Percentiles rank a stretch among this genome's conserved stretches.
Conservation (phyloP, 2,888 invertebrate species). For the Sarcophaga variegata region DNA sequence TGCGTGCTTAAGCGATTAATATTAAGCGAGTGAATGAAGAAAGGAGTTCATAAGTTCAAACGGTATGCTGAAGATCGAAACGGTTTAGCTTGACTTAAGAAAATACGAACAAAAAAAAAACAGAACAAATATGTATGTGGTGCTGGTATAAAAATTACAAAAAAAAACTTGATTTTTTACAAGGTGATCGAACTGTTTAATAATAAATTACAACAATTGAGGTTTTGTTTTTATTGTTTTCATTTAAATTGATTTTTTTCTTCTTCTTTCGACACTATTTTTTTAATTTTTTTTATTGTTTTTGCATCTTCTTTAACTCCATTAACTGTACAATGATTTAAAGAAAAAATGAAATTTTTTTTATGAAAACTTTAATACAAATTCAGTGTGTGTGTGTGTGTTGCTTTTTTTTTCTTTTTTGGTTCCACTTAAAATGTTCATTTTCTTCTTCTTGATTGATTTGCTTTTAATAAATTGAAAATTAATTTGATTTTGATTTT, state of each 20-base stretch:
- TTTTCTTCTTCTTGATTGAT: conserved; percentile 74
- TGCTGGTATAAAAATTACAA: conserved; percentile 14
- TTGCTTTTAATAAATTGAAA: conserved; percentile 66
- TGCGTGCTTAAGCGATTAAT: background rate
- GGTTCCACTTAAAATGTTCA: conserved; percentile 58
- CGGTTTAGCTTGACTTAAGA: background rate
- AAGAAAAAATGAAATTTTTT: conserved; percentile 10
- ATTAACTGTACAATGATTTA: conserved; percentile 40
- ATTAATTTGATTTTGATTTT: background rate
- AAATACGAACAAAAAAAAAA: background rate
- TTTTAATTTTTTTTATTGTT: conserved; percentile 5
- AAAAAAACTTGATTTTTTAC: background rate
- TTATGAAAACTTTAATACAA: conserved; percentile 30
- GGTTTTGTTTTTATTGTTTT: background rate
- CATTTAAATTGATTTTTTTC: conserved; percentile 20
- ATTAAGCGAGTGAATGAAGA: conserved; percentile 34
- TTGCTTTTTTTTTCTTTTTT: background rate
- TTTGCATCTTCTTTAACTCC: conserved; percentile 32
- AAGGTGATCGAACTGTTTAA: background rate
- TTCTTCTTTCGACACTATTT: conserved; percentile 55
- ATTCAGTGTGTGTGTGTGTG: conserved; percentile 34
- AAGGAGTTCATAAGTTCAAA: background rate
- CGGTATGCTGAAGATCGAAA: background rate
- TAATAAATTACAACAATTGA: conserved; percentile 26
- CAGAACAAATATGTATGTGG: conserved; percentile 34